A percentile compares a stretch with the other conserved stretches of the same genome.
Evolutionary conservation across 2,797 vertebrate genomes (phyloP).

Genomic region (Phyllotis vaccarum): DNA sequence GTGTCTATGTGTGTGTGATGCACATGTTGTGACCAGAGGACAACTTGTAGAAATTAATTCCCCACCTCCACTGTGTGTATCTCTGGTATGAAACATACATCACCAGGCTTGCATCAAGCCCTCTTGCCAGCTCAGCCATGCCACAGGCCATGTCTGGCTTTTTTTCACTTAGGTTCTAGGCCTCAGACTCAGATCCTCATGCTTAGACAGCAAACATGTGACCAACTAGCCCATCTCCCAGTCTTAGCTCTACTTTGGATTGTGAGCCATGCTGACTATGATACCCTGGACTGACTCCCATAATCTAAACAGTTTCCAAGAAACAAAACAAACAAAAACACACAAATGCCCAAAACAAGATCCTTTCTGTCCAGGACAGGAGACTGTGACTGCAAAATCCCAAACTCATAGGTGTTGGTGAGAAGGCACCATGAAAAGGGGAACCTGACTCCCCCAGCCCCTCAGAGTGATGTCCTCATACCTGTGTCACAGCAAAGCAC

Average conservation of each 20-base stretch:
- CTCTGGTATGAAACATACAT: background rate
- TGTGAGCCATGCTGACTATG: fast-evolving
- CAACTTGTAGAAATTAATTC: background rate
- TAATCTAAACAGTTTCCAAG: background rate
- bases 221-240: background rate
- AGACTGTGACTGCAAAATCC: background rate
- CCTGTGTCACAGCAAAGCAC: fast-evolving
- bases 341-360: background rate
- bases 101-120: background rate
- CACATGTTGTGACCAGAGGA: background rate
- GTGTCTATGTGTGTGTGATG: background rate
- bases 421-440: background rate
- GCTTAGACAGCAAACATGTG: background rate
- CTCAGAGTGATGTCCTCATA: fast-evolving
- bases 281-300: background rate
- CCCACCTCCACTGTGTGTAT: background rate
- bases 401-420: background rate
- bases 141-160: background rate
- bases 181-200: background rate
- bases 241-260: background rate
- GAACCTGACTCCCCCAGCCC: fast-evolving
- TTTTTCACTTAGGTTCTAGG: background rate
- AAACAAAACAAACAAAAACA: background rate
- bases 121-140: background rate
- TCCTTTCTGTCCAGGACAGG: background rate